Evolutionary conservation across 2,888 invertebrate species (phyloP).

Genomic region (Oegoconia quadripuncta): DNA sequence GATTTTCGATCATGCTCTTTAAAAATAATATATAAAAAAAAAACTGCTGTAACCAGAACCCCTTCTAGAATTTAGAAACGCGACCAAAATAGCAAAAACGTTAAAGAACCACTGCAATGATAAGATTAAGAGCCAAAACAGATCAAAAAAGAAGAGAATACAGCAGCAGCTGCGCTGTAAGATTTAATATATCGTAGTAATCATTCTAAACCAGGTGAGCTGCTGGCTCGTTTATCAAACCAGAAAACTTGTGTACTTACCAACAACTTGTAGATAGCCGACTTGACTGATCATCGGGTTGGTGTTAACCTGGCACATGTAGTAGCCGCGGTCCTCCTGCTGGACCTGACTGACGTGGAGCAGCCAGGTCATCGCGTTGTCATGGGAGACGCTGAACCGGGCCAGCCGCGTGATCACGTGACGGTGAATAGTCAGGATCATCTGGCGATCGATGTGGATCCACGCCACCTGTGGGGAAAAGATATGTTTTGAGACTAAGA

Average conservation of each 20-base stretch:
- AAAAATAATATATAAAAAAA: no score
- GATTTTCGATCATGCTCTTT: no score
- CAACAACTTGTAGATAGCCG: conserved; percentile 94
- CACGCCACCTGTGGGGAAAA: conserved; percentile 95
- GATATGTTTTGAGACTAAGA: no score
- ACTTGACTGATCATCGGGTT: conserved; percentile 97
- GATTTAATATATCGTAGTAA: no score
- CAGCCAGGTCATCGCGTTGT: conserved; percentile 95
- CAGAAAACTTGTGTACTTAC: conserved; percentile 76
- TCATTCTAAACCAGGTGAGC: no score
- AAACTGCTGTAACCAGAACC: no score
- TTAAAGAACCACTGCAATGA: no score
- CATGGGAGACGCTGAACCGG: conserved; percentile 93
- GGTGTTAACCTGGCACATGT: conserved; percentile 94
- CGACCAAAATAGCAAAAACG: no score
- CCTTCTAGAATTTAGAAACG: no score
- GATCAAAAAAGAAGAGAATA: no score
- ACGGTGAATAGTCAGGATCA: conserved; percentile 94
- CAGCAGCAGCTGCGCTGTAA: no score
- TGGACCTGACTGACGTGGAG: conserved; percentile 94
- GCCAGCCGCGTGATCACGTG: conserved; percentile 94
- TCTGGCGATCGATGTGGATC: conserved; percentile 96
- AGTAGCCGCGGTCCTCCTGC: conserved; percentile 93
- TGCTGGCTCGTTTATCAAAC: neutral
- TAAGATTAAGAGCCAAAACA: no score